Percentiles rank a stretch among this genome's conserved stretches.
Evolutionary conservation across 2,888 invertebrate species (phyloP).

Genomic region (Eretmocerus hayati): DNA sequence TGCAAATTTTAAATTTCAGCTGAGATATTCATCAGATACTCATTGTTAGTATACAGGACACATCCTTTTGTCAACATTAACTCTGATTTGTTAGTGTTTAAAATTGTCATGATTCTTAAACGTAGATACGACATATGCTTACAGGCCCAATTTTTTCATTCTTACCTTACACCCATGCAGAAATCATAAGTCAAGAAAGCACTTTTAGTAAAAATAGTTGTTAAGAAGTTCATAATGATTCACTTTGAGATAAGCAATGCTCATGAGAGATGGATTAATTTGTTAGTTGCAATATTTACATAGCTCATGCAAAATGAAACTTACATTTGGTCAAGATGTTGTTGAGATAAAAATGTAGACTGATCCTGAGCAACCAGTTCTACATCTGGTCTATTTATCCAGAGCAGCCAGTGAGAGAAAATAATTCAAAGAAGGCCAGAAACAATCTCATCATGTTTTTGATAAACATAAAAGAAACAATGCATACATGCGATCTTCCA

Average conservation of each 20-base stretch:
- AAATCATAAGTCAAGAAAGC: conserved; percentile 7
- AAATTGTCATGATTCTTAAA: no score
- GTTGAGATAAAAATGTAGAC: conserved; percentile 27
- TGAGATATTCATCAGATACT: no score
- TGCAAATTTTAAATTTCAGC: no score
- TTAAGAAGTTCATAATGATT: background rate
- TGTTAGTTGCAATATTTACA: conserved; percentile 4
- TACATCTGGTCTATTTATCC: conserved; percentile 39
- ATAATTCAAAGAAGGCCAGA: conserved; percentile 27
- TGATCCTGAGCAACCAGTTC: conserved; percentile 38
- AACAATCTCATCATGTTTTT: conserved; percentile 23
- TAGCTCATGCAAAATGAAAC: conserved; percentile 26
- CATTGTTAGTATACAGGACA: no score
- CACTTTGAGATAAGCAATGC: conserved; percentile 3
- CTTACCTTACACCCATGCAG: conserved; percentile 12
- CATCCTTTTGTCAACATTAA: no score
- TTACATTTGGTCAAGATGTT: conserved; percentile 35
- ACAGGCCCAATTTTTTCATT: conserved; percentile 6
- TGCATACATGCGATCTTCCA: conserved; percentile 49
- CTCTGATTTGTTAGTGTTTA: no score
- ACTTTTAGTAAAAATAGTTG: background rate
- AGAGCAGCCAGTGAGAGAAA: conserved; percentile 32
- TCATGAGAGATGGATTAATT: conserved; percentile 1
- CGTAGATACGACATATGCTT: conserved; percentile 14
- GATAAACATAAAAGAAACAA: conserved; percentile 27